Evolutionary conservation across 1,140 invertebrate species (phyloP).

Genomic region (Amyelois transitella): DNA sequence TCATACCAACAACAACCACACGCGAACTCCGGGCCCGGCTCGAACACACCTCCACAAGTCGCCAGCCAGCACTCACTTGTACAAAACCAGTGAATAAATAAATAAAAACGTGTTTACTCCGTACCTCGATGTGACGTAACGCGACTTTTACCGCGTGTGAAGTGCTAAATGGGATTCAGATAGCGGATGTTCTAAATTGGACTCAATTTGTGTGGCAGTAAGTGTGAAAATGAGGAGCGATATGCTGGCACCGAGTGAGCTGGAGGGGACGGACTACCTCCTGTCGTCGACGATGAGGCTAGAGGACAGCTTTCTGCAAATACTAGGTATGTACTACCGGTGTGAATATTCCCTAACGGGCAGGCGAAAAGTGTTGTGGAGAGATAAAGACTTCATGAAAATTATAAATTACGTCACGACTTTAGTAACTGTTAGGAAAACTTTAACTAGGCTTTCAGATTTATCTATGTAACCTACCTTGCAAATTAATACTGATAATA

Average conservation of each 20-base stretch:
- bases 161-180: slow-evolving; percentile 8
- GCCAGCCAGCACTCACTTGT: slow-evolving; percentile 13
- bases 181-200: slow-evolving; percentile 26
- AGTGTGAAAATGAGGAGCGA: slow-evolving; percentile 68
- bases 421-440: no score
- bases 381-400: no score
- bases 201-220: slow-evolving; percentile 29
- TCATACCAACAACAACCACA: slow-evolving; percentile 21
- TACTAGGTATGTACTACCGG: slow-evolving; percentile 68
- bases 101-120: background rate
- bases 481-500: no score
- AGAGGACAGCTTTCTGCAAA: slow-evolving; percentile 76
- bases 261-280: slow-evolving; percentile 77
- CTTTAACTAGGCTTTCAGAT: no score
- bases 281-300: slow-evolving; percentile 76
- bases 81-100: background rate
- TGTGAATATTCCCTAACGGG: no score
- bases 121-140: background rate
- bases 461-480: no score
- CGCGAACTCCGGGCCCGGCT: slow-evolving; percentile 9
- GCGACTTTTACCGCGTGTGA: slow-evolving; percentile 7
- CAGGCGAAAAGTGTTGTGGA: no score
- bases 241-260: slow-evolving; percentile 69
- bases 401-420: no score
- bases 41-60: slow-evolving; percentile 20